Evolutionary conservation across 2,113 vertebrate genomes (phyloP), one percentile per base, ranked within the genome.

Genomic region (Uria lomvia): DNA sequence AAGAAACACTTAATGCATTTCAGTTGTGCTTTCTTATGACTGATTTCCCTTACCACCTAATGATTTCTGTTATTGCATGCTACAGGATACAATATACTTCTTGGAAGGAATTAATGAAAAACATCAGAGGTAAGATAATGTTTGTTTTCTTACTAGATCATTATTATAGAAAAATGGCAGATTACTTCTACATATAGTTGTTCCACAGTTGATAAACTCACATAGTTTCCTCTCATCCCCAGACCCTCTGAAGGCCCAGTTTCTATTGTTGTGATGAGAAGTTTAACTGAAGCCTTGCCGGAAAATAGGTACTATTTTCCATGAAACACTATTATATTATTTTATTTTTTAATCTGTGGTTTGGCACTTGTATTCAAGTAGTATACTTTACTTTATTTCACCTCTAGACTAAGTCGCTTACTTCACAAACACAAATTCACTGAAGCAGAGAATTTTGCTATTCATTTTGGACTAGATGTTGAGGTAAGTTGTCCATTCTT

Each of bases 261-360:
- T 32, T 98, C 98, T 18, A 81, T 98, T 66, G 93, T 99, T 66
- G 98, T 99, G 43, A 95, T 99, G 92, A 98, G 98, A 97, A 99
- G 98, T 96, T 98, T 99, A 96, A 99, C 99, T 50, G 99, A 99
- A 98, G 99, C 99, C 91, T 98, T 99, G 85, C 99, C 99, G 27
- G 99, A 99, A 96, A 99, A 99, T 80, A 99, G 99, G 99, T 99
- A 97, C 20, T 19, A 72, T n/a, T 95, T 66, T 76, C 83, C 15
- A 7, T 66, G 11, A 56, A 45, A 86, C 38, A 12, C 4, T 52
- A 3, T 14, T 77, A 15, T 7, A 3, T 49, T 47, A 1, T 32
- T 45, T 24, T 18, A 5, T 8, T n/a, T 20, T 9, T 66, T 34
- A 22, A 19, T 56, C 42, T 50, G 22, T 84, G 68, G 29, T 84